A percentile compares a stretch with the other conserved stretches of the same genome.
Conservation (phyloP, 2,888 invertebrate genomes). For the Coelogynopora nodosa region DNA sequence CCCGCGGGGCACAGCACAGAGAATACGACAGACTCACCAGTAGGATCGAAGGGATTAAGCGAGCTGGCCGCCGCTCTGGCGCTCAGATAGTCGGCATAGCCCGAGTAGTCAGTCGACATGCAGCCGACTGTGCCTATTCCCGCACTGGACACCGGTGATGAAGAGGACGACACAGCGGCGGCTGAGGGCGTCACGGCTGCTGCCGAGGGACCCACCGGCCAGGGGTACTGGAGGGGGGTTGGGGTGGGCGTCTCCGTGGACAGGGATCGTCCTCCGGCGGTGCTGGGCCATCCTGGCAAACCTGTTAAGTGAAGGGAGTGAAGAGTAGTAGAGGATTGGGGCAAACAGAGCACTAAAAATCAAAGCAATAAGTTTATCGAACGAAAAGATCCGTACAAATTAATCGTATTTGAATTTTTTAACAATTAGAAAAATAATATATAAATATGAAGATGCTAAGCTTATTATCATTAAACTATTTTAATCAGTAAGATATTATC, state of each 20-base stretch:
- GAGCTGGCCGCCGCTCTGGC: neutral
- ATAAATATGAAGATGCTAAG: no score
- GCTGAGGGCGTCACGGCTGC: neutral
- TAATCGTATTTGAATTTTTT: no score
- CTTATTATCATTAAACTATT: no score
- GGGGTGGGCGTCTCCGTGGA: neutral
- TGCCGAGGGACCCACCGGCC: neutral
- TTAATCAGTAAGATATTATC: no score
- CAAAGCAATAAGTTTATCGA: no score
- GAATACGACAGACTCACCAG: no score
- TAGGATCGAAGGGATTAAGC: slow-evolving; percentile 6
- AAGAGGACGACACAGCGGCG: neutral
- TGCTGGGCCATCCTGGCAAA: neutral
- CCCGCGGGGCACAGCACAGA: no score
- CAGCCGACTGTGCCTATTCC: neutral
- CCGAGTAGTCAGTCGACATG: neutral
- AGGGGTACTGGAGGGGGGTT: neutral
- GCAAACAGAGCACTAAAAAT: no score
- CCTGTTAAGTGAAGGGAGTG: neutral
- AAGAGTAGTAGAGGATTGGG: neutral
- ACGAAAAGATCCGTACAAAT: no score
- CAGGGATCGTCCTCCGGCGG: no score
- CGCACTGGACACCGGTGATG: neutral
- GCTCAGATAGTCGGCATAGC: neutral
- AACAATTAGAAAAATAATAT: no score